Conservation (phyloP, 1,140 invertebrate species). For the Drosophila parvula region DNA sequence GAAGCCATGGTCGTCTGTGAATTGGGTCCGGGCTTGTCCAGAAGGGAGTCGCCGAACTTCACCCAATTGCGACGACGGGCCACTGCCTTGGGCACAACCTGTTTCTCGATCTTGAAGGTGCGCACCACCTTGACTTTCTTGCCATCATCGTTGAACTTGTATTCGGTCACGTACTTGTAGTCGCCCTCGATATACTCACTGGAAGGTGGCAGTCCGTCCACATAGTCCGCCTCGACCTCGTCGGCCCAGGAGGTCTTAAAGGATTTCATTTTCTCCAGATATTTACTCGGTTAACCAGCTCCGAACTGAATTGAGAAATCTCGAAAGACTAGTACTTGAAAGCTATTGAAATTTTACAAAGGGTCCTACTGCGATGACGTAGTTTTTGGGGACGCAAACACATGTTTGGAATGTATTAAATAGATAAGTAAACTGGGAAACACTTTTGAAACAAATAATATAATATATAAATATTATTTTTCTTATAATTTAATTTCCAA, state of each 20-base stretch:
- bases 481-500: neutral
- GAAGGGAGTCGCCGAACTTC: conserved; percentile 96
- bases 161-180: conserved; percentile 96
- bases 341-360: neutral
- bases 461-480: neutral
- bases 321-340: too few species aligned
- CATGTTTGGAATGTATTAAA: neutral
- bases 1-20: conserved; percentile 97
- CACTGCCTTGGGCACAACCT: conserved; percentile 95
- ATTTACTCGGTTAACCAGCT: neutral
- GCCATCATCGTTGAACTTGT: conserved; percentile 94
- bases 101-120: conserved; percentile 95
- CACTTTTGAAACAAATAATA: too few species aligned
- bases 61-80: conserved; percentile 95
- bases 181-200: conserved; percentile 94
- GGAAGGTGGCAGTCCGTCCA: conserved; percentile 89
- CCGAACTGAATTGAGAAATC: neutral
- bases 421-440: neutral
- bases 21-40: conserved; percentile 97
- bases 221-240: conserved; percentile 93
- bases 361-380: neutral
- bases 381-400: neutral
- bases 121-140: conserved; percentile 94
- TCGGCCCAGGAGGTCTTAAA: conserved; percentile 95
- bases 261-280: conserved; percentile 84